Conservation (phyloP, 37 sponge, comb jelly and placozoan species). For the Crambe crambe region DNA sequence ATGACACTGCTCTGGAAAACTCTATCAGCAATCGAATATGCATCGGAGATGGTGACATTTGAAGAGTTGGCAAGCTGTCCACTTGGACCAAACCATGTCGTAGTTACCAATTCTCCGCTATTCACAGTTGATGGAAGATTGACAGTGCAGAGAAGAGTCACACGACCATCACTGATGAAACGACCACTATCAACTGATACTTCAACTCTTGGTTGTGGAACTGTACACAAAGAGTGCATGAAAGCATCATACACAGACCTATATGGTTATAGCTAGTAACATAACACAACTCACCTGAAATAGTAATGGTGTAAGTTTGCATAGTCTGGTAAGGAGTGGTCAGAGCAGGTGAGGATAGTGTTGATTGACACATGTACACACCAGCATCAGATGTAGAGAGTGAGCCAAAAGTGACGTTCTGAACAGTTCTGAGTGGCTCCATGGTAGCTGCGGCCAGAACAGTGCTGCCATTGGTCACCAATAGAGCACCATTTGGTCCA, state of each 20-base stretch:
- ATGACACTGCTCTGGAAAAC: slow-evolving; percentile 9
- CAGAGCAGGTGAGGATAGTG: slow-evolving; percentile 15
- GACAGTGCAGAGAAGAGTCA: slow-evolving; percentile 7
- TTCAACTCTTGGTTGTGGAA: slow-evolving; percentile 9
- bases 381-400: slow-evolving; percentile 15
- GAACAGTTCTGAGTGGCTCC: neutral
- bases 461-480: neutral
- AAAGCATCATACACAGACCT: too few species aligned
- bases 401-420: neutral
- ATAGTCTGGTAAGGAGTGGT: neutral
- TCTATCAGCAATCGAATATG: neutral
- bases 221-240: too few species aligned
- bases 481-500: neutral
- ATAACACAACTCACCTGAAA: slow-evolving; percentile 1
- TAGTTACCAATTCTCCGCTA: neutral
- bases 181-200: neutral
- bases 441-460: neutral
- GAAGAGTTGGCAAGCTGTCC: slow-evolving; percentile 4
- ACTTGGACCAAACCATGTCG: slow-evolving; percentile 15
- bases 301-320: neutral
- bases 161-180: neutral
- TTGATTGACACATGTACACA: neutral
- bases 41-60: neutral
- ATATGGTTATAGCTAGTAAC: too few species aligned
- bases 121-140: slow-evolving; percentile 3